Evolutionary conservation across 2,113 vertebrate genomes (phyloP), one percentile per base, ranked within the genome.

Genomic region (Atrichornis clamosus): DNA sequence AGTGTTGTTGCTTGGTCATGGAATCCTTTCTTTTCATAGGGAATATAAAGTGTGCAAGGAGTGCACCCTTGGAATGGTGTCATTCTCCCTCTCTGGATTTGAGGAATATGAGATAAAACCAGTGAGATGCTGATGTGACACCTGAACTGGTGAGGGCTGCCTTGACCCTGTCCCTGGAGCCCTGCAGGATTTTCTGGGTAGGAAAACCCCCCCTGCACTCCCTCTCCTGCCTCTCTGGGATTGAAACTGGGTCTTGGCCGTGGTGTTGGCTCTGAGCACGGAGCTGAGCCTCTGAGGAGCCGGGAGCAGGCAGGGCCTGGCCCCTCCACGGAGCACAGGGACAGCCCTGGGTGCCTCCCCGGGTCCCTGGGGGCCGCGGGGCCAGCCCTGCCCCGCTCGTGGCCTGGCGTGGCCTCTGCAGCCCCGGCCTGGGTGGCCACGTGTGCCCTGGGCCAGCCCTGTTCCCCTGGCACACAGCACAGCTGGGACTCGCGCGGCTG

Each of bases 261-360:
- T 55, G 44, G 2, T 23, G 22, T 44, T 58, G 26, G 9, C 20
- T 62, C 0, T 14, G 2, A 0, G 3, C 18, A 33, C 63, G 30
- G 80, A 65, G 13, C 41, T 18, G 78, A 81, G 37, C 11, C 55
- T 35, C 46, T 37, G 35, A 3, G 6, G 32, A 65, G 22, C 5
- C 1, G 16, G 41, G 42, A 24, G 50, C 32, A 70, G 53, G 35
- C 52, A 39, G 59, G 7, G 32, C 21, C 5, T 35, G 41, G 35
- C 13, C 39, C 15, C n/a, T 6, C 2, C 10, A 2, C 16, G 69
- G n/a, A 67, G 35, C 1, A 1, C 9, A 39, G 33, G 17, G 35
- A 23, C 53, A 42, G 63, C 33, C 14, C 73, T 33, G 46, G 44
- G 13, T 44, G 68, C 28, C 20, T 30, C 19, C 8, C 4, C 1